A percentile compares a stretch with the other conserved stretches of the same genome.
phyloP scores from a whole-genome alignment of 2,113 vertebrate genomes.

The Tenrec ecaudatus region DNA sequence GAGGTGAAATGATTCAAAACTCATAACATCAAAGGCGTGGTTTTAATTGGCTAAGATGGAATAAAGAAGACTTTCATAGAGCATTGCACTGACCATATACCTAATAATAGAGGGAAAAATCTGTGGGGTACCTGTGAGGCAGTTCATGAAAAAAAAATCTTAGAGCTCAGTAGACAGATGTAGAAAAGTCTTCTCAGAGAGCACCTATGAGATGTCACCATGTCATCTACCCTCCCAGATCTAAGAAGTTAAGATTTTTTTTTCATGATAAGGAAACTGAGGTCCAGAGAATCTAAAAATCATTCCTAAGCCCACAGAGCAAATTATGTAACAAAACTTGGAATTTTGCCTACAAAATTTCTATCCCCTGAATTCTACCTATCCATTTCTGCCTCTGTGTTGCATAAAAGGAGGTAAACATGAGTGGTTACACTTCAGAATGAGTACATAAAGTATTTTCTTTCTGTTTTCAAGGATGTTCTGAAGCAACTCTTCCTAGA shows the following conservation, averaged over 20 bases:
- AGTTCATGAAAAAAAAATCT: slow-evolving; percentile 29
- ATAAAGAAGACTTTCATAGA: not conserved
- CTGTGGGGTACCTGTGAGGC: not conserved
- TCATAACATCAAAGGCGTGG: not conserved
- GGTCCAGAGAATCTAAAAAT: slow-evolving; percentile 8
- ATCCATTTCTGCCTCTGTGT: slow-evolving; percentile 27
- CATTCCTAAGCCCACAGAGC: slow-evolving; percentile 38
- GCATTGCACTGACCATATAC: not conserved
- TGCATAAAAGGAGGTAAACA: slow-evolving; percentile 39
- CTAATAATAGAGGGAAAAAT: not conserved
- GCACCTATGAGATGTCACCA: not conserved
- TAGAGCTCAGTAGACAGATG: not conserved
- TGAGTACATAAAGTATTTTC: slow-evolving; percentile 33
- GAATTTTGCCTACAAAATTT: not conserved
- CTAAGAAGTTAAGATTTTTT: slow-evolving; percentile 15
- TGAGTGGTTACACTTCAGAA: not conserved
- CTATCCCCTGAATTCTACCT: not conserved
- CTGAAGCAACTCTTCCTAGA: slow-evolving; percentile 41
- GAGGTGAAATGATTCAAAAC: slow-evolving; percentile 20
- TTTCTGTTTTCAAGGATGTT: slow-evolving; percentile 44
- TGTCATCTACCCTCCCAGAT: not conserved
- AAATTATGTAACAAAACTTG: not conserved
- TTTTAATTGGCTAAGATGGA: not conserved
- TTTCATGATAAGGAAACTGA: slow-evolving; percentile 45
- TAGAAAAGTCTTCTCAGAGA: not conserved